Conservation (phyloP, 2,888 invertebrate genomes). For the Teleiodes luculella region DNA sequence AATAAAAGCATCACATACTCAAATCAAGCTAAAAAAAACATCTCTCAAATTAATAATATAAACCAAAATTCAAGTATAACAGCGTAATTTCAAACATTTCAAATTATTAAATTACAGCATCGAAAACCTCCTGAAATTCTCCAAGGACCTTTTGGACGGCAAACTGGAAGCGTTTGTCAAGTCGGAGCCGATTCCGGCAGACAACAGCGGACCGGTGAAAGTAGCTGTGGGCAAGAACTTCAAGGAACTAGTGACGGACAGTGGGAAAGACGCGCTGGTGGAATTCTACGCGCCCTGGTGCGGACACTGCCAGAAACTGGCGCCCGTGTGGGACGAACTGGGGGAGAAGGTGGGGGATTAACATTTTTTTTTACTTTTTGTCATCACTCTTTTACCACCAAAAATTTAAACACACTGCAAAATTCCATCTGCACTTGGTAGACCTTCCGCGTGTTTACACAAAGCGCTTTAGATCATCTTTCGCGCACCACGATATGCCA, state of each 20-base stretch:
- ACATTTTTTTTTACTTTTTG: too few relatives aligned
- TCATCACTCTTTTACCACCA: too few relatives aligned
- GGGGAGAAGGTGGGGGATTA: conserved; percentile 84
- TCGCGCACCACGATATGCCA: too few relatives aligned
- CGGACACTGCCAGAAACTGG: conserved; percentile 98
- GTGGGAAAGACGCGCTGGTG: conserved; percentile 94
- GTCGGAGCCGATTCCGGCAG: conserved; percentile 94
- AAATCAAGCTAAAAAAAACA: too few relatives aligned
- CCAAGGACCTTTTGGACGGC: conserved; percentile 88
- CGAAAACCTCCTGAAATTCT: conserved; percentile 90
- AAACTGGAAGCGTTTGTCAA: conserved; percentile 95
- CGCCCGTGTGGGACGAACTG: conserved; percentile 95
- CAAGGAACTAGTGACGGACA: conserved; percentile 93
- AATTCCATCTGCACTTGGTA: too few relatives aligned
- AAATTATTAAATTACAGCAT: conserved; percentile 74
- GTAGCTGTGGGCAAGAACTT: conserved; percentile 98
- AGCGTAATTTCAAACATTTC: too few relatives aligned
- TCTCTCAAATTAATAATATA: too few relatives aligned
- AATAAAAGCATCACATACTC: too few relatives aligned
- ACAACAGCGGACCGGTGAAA: conserved; percentile 89
- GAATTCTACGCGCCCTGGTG: conserved; percentile 99
- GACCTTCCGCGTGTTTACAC: too few relatives aligned
- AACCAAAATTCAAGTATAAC: too few relatives aligned
- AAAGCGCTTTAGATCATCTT: too few relatives aligned
- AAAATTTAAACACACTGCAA: too few relatives aligned